Base-by-base conservation (phyloP, 2,888 invertebrate genomes). In the Dascillus cervinus region DNA sequence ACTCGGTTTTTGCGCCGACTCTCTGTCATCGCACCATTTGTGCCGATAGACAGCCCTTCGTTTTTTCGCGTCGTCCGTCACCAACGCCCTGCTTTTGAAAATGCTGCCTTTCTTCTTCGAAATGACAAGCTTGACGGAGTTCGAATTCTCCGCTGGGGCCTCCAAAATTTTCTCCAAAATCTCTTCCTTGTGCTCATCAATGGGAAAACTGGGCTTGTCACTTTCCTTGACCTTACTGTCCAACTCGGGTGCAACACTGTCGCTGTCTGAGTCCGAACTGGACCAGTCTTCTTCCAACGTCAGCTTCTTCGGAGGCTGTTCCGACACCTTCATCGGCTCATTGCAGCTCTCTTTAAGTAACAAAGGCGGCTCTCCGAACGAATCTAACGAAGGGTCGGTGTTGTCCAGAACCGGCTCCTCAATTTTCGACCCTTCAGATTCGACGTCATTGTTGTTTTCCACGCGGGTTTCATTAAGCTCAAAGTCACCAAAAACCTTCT, bases 41-140 rank as follows among this genome's bases (percentile, higher is more conserved):
- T 91, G 90, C 61, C 80, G 83, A 58, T 91, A 91, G 17, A 89
- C 64, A 34, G 86, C 87, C 26, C 86, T 72, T 15, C 76, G 60
- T 62, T 89, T 84, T 52, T 84, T 76, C 32, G 77, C 78, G 11
- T 76, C 77, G 44, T 78, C 77, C 44, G 76, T 71, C 9, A 79
- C 75, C 43, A 80, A 63, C 8, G 80, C 79, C 34, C 89, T 77
- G 54, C 87, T 87, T 56, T 90, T 90, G 56, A 90, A 90, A 59
- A 90, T 89, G 51, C 88, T 88, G 25, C 88, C 88, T 57, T 90
- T 89, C 60, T 87, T 89, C 58, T 82, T 82, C 2, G 80, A 80
- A 42, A 82, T 82, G 10, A 82, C 77, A 42, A 82, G 59, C 53
- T 82, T 82, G 11, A 79, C 78, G 58, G 74, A 64, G 25, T 72